phyloP scores from a whole-genome alignment of 2,113 vertebrate species.

The Protomyctophum bolini region DNA sequence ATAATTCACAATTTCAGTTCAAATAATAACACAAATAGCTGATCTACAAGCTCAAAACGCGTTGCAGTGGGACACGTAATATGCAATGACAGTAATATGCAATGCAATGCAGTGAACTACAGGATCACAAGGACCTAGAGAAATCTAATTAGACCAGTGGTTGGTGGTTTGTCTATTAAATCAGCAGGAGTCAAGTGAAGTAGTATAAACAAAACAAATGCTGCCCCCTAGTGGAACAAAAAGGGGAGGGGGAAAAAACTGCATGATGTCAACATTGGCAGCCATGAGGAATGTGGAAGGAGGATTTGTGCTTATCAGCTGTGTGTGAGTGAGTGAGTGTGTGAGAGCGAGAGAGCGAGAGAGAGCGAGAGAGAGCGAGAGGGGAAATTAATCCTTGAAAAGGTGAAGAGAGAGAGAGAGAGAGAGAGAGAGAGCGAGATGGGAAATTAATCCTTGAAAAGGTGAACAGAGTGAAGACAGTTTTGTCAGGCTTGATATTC shows the following conservation, averaged over 20 bases:
- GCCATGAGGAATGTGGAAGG: no score
- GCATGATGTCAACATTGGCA: no score
- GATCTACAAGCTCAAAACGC: no score
- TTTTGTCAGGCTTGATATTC: not conserved
- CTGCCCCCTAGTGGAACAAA: constrained; percentile 53
- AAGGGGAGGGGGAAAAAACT: not conserved
- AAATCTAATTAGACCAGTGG: no score
- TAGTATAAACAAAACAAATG: constrained; percentile 18
- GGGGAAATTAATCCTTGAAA: not conserved
- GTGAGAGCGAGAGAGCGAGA: not conserved
- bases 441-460: not conserved
- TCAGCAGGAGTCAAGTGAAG: not conserved
- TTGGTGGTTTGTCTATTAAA: no score
- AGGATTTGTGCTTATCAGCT: no score
- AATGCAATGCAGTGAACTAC: no score
- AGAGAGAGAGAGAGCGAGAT: not conserved
- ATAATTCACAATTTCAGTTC: no score
- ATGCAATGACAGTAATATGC: no score
- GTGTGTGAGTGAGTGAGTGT: not conserved
- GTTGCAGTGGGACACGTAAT: no score
- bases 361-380: not conserved
- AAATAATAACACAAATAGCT: no score
- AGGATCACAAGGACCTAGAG: no score
- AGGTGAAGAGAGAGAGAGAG: not conserved
- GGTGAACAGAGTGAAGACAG: not conserved